Conservation (phyloP, 2,888 invertebrate genomes). For the Polyploca ridens region DNA sequence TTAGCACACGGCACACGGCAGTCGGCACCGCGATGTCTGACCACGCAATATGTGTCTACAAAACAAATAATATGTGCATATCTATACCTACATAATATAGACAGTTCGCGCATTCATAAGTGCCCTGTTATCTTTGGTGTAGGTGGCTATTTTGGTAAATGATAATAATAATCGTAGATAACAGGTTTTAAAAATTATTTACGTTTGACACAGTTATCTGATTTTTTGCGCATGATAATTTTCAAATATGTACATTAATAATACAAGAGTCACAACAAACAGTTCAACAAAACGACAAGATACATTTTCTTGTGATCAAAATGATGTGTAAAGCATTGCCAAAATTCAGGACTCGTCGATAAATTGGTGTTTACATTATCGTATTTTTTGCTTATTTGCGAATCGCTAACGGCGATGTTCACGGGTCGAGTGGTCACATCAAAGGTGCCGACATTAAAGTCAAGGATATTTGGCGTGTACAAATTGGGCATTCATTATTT, state of each 20-base stretch:
- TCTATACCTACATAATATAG: background rate
- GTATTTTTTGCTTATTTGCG: conserved; percentile 61
- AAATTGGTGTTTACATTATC: conserved; percentile 60
- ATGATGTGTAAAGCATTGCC: conserved; percentile 37
- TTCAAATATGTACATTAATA: background rate
- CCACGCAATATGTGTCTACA: conserved; percentile 36
- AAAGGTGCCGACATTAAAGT: conserved; percentile 73
- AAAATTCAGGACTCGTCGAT: conserved; percentile 37
- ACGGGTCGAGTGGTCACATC: conserved; percentile 56
- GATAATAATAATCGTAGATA: background rate
- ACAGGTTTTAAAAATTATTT: background rate
- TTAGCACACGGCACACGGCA: conserved; percentile 41
- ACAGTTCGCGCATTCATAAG: background rate
- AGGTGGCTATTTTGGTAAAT: conserved; percentile 10
- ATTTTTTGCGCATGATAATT: conserved; percentile 3
- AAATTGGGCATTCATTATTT: conserved; percentile 73
- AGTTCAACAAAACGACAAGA: background rate
- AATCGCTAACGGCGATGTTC: conserved; percentile 65
- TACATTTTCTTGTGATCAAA: background rate
- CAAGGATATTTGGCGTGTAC: conserved; percentile 67
- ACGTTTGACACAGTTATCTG: background rate
- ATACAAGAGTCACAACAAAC: background rate
- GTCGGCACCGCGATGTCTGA: conserved; percentile 55
- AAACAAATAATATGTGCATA: conserved; percentile 27
- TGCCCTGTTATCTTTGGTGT: conserved; percentile 3